phyloP scores from a whole-genome alignment of 2,113 vertebrate genomes.

The Ranitomeya imitator region DNA sequence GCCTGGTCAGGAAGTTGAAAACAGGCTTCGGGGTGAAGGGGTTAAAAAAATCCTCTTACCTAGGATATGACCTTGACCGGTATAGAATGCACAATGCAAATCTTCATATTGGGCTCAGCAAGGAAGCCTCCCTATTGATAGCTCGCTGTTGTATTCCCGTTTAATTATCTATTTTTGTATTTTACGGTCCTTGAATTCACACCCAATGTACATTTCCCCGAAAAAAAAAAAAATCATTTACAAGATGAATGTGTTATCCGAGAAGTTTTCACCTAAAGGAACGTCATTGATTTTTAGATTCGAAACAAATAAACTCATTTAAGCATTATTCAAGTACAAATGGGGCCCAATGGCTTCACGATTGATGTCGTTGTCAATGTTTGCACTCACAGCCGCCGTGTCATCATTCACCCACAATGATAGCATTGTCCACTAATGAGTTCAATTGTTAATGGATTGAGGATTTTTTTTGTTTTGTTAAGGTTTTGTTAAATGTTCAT shows the following conservation, averaged over 20 bases:
- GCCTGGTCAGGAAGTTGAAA: too few relatives aligned
- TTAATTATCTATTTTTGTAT: background rate
- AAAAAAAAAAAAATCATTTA: background rate
- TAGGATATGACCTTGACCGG: too few relatives aligned
- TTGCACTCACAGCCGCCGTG: background rate
- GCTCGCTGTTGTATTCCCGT: background rate
- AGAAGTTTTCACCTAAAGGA: slow-evolving; percentile 10
- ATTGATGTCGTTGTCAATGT: background rate
- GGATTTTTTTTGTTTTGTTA: background rate
- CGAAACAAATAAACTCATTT: slow-evolving; percentile 4
- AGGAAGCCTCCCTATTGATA: background rate
- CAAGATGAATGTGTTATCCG: background rate
- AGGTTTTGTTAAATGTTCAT: background rate
- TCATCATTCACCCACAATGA: background rate
- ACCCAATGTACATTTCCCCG: background rate
- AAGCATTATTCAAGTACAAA: slow-evolving; percentile 1
- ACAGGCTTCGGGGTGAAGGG: too few relatives aligned
- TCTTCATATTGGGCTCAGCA: background rate
- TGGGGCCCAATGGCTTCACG: background rate
- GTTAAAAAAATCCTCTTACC: too few relatives aligned
- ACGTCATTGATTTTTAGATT: slow-evolving; percentile 12
- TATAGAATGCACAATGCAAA: too few relatives aligned
- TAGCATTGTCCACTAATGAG: background rate
- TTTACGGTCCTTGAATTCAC: background rate
- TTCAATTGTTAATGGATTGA: background rate